Conservation (phyloP, 2,113 vertebrate species). For the Stegostoma tigrinum region DNA sequence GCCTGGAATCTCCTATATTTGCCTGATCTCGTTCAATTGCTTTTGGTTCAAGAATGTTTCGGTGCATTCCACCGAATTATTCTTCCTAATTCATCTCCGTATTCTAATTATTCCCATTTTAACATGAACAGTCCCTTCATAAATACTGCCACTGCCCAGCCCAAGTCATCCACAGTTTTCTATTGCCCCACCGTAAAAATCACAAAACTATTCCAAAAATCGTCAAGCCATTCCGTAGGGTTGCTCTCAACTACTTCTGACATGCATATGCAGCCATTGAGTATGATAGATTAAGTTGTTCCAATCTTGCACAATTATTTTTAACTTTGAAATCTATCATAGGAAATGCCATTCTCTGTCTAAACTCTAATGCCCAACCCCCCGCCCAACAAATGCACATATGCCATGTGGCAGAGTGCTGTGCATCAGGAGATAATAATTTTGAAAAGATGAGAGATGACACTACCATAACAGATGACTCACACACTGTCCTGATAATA, state of each 20-base stretch:
- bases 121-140: background rate
- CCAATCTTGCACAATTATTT: background rate
- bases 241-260: background rate
- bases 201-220: background rate
- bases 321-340: constrained; percentile 28
- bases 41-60: background rate
- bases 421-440: background rate
- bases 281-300: constrained; percentile 17
- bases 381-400: background rate
- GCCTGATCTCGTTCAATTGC: background rate
- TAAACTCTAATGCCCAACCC: background rate
- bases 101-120: background rate
- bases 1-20: background rate
- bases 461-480: background rate
- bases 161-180: background rate
- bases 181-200: background rate
- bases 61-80: background rate
- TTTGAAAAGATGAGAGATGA: constrained; percentile 8
- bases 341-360: background rate
- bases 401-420: background rate
- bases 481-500: background rate
- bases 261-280: background rate
- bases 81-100: background rate
- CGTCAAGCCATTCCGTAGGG: background rate
- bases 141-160: background rate